These are phyloP conservation scores for Cotesia congregata DNA, from an alignment of 2,888 invertebrate genomes.

Conservation along the genomic window DNA sequence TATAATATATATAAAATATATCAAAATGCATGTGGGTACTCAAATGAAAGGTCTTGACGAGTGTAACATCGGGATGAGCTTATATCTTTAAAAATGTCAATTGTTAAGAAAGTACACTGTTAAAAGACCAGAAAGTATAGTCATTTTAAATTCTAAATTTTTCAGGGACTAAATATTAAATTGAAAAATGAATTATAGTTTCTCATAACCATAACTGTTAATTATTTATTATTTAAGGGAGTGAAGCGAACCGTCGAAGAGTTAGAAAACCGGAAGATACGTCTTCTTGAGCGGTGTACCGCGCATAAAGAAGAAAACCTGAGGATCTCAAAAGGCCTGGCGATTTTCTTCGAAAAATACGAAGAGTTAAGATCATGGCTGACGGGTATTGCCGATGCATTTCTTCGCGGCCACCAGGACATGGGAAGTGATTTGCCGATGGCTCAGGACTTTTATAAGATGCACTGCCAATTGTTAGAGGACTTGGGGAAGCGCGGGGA, in stretches of 20 bases:
- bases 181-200: no score
- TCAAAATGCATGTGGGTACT: no score
- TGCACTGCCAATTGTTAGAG: constrained; percentile 79
- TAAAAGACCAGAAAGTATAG: no score
- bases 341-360: constrained; percentile 79
- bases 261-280: constrained; percentile 81
- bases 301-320: constrained; percentile 80
- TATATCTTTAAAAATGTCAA: no score
- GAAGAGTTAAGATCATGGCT: constrained; percentile 82
- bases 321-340: constrained; percentile 78
- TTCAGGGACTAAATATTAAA: no score
- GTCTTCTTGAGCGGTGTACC: constrained; percentile 76
- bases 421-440: constrained; percentile 80
- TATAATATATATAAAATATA: no score
- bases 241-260: constrained; percentile 79
- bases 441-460: constrained; percentile 78
- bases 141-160: no score
- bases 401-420: constrained; percentile 80
- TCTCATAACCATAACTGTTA: no score
- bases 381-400: constrained; percentile 79
- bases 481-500: constrained; percentile 80
- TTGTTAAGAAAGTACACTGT: no score
- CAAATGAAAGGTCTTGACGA: no score
- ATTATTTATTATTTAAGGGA: constrained; percentile 68
- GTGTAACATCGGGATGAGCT: no score